Conservation (phyloP, 1,140 invertebrate genomes). For the Rhyacophila brunnea region DNA sequence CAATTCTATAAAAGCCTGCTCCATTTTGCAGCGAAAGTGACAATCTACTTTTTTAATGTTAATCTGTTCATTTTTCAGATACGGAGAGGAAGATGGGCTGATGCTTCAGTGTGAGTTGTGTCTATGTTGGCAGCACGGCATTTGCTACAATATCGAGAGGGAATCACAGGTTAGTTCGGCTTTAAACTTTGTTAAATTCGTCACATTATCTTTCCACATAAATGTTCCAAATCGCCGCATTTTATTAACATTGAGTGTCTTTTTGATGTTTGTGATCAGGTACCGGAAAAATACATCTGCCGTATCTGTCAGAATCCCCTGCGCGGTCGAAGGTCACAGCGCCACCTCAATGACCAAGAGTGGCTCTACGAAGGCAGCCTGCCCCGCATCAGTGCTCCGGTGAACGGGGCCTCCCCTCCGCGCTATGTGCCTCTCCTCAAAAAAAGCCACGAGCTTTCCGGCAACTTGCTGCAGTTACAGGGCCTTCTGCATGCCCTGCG, state of each 20-base stretch:
- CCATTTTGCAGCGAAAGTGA: no score
- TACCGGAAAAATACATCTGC: constrained; percentile 89
- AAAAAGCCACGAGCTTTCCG: constrained; percentile 70
- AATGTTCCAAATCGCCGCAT: no score
- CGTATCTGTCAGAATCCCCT: constrained; percentile 80
- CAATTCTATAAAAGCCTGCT: no score
- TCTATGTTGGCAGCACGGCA: constrained; percentile 91
- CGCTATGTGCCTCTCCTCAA: constrained; percentile 57
- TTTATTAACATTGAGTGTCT: no score
- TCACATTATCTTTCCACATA: no score
- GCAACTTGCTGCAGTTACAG: constrained; percentile 64
- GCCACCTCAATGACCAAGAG: constrained; percentile 82
- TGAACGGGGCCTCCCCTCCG: constrained; percentile 45
- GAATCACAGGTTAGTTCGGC: constrained; percentile 53
- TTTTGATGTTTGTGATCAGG: no score
- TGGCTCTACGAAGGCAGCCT: constrained; percentile 82
- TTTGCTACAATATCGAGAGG: constrained; percentile 79
- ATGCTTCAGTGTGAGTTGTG: constrained; percentile 96
- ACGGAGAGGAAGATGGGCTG: constrained; percentile 85
- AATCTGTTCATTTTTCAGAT: constrained; percentile 36
- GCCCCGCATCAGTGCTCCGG: constrained; percentile 53
- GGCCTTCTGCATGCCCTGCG: constrained; percentile 68
- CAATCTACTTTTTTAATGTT: no score
- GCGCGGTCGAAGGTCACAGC: constrained; percentile 66
- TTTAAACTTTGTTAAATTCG: no score